Evolutionary conservation across 2,888 invertebrate genomes (phyloP).

Genomic region (Drosophila tripunctata): DNA sequence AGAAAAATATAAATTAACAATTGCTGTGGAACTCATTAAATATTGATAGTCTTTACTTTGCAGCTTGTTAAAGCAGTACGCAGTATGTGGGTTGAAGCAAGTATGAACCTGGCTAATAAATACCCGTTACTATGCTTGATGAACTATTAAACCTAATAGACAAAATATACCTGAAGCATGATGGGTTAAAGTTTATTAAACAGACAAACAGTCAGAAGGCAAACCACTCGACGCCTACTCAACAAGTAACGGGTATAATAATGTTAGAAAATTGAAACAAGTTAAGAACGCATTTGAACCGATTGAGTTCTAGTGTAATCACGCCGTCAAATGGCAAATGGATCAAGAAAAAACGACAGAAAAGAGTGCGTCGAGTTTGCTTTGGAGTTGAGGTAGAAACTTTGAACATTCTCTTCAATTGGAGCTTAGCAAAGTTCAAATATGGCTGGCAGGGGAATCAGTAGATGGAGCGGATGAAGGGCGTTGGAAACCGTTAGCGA

Average conservation of each 20-base stretch:
- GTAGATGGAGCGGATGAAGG: not conserved
- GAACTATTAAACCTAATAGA: too few species aligned
- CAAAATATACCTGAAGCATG: too few species aligned
- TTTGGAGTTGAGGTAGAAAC: constrained; percentile 30
- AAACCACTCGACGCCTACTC: not conserved
- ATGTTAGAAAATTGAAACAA: not conserved
- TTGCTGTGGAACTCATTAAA: constrained; percentile 57
- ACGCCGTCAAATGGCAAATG: constrained; percentile 26
- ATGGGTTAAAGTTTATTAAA: too few species aligned
- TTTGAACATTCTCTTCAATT: constrained; percentile 45
- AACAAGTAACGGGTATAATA: not conserved
- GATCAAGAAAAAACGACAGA: constrained; percentile 20
- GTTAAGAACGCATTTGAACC: not conserved
- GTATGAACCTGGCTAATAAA: too few species aligned
- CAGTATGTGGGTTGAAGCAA: not conserved
- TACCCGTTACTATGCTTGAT: too few species aligned
- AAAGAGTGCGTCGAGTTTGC: not conserved
- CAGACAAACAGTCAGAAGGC: too few species aligned
- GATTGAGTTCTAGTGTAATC: constrained; percentile 29
- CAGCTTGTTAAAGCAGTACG: constrained; percentile 1
- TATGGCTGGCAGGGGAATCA: constrained; percentile 28
- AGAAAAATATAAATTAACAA: constrained; percentile 42
- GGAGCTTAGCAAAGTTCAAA: constrained; percentile 55
- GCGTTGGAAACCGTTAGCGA: not conserved
- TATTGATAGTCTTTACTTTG: constrained; percentile 40